phyloP scores from a whole-genome alignment of 2,888 invertebrate species.

The Melanostoma scalare region DNA sequence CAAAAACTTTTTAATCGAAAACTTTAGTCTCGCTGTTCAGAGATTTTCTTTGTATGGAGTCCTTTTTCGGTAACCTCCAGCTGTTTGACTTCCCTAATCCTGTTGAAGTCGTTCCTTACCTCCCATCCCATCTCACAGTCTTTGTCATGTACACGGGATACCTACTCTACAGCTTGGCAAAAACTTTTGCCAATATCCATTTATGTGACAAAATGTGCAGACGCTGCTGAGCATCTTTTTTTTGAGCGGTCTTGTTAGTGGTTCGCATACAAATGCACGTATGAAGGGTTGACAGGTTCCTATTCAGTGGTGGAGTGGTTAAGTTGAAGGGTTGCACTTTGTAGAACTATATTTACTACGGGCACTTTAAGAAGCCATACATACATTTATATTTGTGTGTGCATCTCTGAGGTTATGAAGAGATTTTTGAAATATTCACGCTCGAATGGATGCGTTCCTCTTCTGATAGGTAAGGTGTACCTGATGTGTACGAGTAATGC shows the following conservation, averaged over 20 bases:
- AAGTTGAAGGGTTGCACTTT: slow-evolving; percentile 65
- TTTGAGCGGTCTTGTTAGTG: slow-evolving; percentile 29
- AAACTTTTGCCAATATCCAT: slow-evolving; percentile 65
- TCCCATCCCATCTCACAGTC: not conserved
- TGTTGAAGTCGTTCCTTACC: slow-evolving; percentile 26
- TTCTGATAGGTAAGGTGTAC: slow-evolving; percentile 12
- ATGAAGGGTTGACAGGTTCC: slow-evolving; percentile 58
- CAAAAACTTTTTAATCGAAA: slow-evolving; percentile 69
- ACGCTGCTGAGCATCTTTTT: slow-evolving; percentile 48
- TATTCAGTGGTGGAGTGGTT: slow-evolving; percentile 54
- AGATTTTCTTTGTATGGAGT: slow-evolving; percentile 47
- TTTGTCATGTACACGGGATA: not conserved
- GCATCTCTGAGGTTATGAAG: slow-evolving; percentile 48
- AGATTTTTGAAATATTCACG: slow-evolving; percentile 36
- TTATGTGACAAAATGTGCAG: slow-evolving; percentile 70
- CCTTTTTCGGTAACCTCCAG: slow-evolving; percentile 43
- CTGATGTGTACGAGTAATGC: slow-evolving; percentile 20
- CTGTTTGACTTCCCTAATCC: slow-evolving; percentile 70
- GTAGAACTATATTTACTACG: slow-evolving; percentile 54
- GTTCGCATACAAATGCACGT: slow-evolving; percentile 33
- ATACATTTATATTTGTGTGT: not conserved
- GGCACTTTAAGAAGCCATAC: slow-evolving; percentile 46
- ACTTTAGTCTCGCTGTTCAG: slow-evolving; percentile 52
- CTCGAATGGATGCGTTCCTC: slow-evolving; percentile 45
- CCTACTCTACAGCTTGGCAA: slow-evolving; percentile 6